These are phyloP conservation scores for Mimumesa dahlbomi DNA, from an alignment of 2,888 invertebrate species.

Conservation along the genomic window DNA sequence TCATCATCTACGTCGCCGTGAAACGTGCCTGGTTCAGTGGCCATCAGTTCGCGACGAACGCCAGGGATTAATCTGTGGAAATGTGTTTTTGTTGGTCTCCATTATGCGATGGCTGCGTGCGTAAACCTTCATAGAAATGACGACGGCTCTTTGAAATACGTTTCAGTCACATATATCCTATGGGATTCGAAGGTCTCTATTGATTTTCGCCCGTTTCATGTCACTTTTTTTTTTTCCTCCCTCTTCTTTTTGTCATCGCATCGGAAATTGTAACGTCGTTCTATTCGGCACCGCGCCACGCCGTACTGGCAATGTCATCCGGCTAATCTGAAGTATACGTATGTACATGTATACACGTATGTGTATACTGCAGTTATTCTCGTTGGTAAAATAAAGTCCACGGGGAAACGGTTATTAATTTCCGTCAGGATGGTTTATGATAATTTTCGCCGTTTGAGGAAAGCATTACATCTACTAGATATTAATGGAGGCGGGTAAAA, in stretches of 20 bases:
- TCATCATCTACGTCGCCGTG: conserved; percentile 8
- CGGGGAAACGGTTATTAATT: conserved; percentile 36
- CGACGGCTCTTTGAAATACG: conserved; percentile 42
- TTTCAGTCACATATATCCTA: conserved; percentile 4
- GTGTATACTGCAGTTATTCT: too few species aligned
- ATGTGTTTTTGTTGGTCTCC: conserved; percentile 49
- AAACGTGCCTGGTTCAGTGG: neutral
- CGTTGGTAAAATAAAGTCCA: too few species aligned
- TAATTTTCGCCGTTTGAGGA: conserved; percentile 8
- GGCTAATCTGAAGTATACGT: conserved; percentile 18
- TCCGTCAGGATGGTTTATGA: conserved; percentile 10
- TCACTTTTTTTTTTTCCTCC: conserved; percentile 17
- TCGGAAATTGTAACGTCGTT: conserved; percentile 58
- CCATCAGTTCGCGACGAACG: conserved; percentile 21
- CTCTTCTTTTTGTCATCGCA: conserved; percentile 19
- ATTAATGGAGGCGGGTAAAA: neutral
- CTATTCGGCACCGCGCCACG: conserved; percentile 19
- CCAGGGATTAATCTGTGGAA: conserved; percentile 59
- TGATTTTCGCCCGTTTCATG: conserved; percentile 51
- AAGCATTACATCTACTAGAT: conserved; percentile 18
- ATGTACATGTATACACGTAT: neutral
- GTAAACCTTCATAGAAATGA: conserved; percentile 28
- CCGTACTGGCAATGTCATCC: neutral
- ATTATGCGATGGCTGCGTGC: conserved; percentile 26
- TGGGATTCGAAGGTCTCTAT: conserved; percentile 48